Conservation (phyloP, 2,888 invertebrate species). For the Heliconius hortense region DNA sequence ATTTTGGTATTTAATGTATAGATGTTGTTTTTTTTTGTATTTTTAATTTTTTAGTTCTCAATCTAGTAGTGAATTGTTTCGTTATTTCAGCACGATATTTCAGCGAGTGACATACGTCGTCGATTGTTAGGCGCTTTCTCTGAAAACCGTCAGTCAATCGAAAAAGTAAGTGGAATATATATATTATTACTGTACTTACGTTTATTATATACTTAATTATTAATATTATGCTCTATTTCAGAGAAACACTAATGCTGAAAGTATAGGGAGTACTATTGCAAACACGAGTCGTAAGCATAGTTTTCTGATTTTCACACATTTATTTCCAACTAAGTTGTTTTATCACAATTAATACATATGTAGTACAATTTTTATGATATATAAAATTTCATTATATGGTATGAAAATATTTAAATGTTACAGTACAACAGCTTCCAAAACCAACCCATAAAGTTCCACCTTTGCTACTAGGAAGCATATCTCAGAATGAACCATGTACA, state of each 20-base stretch:
- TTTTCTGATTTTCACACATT: not conserved
- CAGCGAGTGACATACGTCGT: conserved; percentile 89
- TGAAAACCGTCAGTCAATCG: conserved; percentile 36
- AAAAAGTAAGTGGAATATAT: conserved; percentile 30
- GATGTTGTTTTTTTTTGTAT: too few relatives aligned
- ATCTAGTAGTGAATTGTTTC: not conserved
- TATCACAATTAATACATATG: too few relatives aligned
- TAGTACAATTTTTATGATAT: too few relatives aligned
- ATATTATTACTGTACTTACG: not conserved
- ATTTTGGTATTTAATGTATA: too few relatives aligned
- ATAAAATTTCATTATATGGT: not conserved
- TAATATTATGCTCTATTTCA: conserved; percentile 1
- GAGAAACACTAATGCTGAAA: not conserved
- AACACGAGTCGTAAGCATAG: not conserved
- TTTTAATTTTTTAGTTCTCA: too few relatives aligned
- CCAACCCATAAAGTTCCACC: not conserved
- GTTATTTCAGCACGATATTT: conserved; percentile 84
- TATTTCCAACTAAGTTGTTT: not conserved
- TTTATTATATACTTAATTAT: not conserved
- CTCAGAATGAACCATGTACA: not conserved
- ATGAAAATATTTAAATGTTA: not conserved
- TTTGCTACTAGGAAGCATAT: not conserved
- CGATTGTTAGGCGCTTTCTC: conserved; percentile 70
- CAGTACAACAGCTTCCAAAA: not conserved
- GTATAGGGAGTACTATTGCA: not conserved